Conservation (phyloP, 2,888 invertebrate genomes). For the Eristalis tenax region DNA sequence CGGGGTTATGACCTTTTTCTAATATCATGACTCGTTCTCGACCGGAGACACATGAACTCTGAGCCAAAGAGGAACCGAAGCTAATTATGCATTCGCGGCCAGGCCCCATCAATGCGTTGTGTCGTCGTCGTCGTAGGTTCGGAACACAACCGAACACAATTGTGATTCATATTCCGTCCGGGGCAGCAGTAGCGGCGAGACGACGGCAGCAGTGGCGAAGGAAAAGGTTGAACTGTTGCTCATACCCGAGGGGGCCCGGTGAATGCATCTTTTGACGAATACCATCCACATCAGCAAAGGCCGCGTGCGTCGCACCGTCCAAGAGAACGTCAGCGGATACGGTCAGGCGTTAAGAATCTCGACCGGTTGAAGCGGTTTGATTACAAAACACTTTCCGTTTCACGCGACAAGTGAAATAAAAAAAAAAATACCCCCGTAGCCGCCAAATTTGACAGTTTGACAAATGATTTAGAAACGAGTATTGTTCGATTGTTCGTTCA, state of each 20-base stretch:
- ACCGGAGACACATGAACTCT: neutral
- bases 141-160: conserved; percentile 19
- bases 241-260: conserved; percentile 10
- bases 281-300: neutral
- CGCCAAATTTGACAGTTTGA: conserved; percentile 23
- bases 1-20: conserved; percentile 44
- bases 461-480: conserved; percentile 28
- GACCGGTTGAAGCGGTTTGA: conserved; percentile 5
- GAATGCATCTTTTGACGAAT: conserved; percentile 18
- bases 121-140: conserved; percentile 18
- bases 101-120: conserved; percentile 27
- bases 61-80: neutral
- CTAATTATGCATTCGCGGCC: conserved; percentile 60
- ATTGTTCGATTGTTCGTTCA: conserved; percentile 35
- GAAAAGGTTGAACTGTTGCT: conserved; percentile 45
- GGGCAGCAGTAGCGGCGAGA: neutral
- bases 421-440: neutral
- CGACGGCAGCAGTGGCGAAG: neutral
- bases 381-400: conserved; percentile 57
- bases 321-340: neutral
- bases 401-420: conserved; percentile 13
- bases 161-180: conserved; percentile 60
- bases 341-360: neutral
- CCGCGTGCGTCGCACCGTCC: neutral
- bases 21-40: neutral